These are phyloP conservation scores for Glossosoma conforme DNA, from an alignment of 1,140 invertebrate species.

Conservation along the genomic window DNA sequence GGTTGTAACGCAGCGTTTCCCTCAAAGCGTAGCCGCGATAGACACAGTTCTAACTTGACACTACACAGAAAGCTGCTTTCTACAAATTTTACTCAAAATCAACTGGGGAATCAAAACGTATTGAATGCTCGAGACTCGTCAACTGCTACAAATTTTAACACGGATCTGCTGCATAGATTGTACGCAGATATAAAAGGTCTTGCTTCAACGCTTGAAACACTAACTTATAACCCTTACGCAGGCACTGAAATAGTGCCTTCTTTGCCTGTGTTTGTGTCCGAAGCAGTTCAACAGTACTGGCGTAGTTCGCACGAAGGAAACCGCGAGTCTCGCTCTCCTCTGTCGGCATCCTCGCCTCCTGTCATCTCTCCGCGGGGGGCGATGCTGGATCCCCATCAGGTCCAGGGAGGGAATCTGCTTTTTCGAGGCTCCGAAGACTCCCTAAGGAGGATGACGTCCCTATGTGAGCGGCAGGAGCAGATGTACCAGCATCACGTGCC, in stretches of 20 bases:
- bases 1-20: constrained; percentile 91
- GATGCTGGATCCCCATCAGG: constrained; percentile 39
- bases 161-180: constrained; percentile 77
- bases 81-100: too few relatives aligned
- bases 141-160: too few relatives aligned
- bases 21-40: constrained; percentile 82
- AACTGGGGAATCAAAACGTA: too few relatives aligned
- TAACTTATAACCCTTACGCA: constrained; percentile 42
- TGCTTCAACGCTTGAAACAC: constrained; percentile 45
- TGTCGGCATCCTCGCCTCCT: constrained; percentile 48
- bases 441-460: constrained; percentile 49
- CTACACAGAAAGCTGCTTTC: constrained; percentile 80
- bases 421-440: constrained; percentile 49
- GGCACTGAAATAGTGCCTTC: constrained; percentile 42
- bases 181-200: constrained; percentile 65
- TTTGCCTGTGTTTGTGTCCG: constrained; percentile 42
- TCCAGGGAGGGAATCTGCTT: constrained; percentile 48
- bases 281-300: constrained; percentile 50
- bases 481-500: constrained; percentile 51
- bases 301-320: constrained; percentile 39
- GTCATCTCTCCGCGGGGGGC: constrained; percentile 45
- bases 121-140: too few relatives aligned
- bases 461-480: constrained; percentile 50
- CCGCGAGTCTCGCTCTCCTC: constrained; percentile 41
- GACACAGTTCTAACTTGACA: constrained; percentile 88